Evolutionary conservation across 2,113 vertebrate genomes (phyloP).

Genomic region (Scomber scombrus): DNA sequence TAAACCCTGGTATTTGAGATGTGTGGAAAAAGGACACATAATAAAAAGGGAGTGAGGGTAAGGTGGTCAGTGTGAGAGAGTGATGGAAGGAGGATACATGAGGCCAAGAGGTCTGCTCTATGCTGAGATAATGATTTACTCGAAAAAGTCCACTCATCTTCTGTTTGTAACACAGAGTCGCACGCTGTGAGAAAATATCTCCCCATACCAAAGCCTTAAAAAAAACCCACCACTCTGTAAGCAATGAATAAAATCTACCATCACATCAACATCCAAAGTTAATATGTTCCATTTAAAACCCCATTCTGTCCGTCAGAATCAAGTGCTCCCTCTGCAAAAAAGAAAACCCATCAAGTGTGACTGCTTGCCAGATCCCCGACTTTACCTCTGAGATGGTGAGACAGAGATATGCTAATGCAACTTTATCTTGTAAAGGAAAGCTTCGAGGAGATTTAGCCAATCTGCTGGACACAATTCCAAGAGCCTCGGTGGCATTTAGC

Average conservation of each 20-base stretch:
- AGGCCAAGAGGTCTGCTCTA: conserved; percentile 44
- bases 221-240: conserved; percentile 17
- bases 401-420: conserved; percentile 75
- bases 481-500: conserved; percentile 81
- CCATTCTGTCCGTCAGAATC: conserved; percentile 58
- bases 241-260: conserved; percentile 69
- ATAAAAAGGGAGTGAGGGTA: conserved; percentile 57
- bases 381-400: conserved; percentile 64
- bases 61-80: conserved; percentile 59
- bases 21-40: conserved; percentile 44
- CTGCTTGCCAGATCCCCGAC: conserved; percentile 60
- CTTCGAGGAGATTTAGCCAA: conserved; percentile 80
- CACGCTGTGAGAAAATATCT: conserved; percentile 50
- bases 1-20: conserved; percentile 50
- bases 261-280: conserved; percentile 55
- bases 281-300: conserved; percentile 59
- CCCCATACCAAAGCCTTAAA: conserved; percentile 17
- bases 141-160: conserved; percentile 47
- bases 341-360: conserved; percentile 67
- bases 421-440: conserved; percentile 81
- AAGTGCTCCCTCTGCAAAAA: conserved; percentile 65
- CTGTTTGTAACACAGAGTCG: conserved; percentile 22
- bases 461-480: conserved; percentile 82
- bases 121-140: conserved; percentile 69
- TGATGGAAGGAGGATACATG: conserved; percentile 40